Percentiles rank a stretch among this genome's conserved stretches.
These are phyloP conservation scores for mouse (Mus musculus) DNA, from an alignment of 2,113 vertebrate species.

Conservation along the genomic window GRCm39 chr1:66358501-66359000, in stretches of 20 bases:
- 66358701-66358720: too few relatives aligned
- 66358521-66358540: too few relatives aligned
- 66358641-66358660: neutral
- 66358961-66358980: neutral
- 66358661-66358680: neutral
- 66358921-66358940: neutral
- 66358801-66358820: neutral
- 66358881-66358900: neutral
- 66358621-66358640: neutral
- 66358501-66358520: neutral
- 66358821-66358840: neutral
- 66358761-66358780: neutral
- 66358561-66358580: neutral
- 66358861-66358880: neutral
- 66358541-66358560: neutral
- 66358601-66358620: neutral
- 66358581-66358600: neutral
- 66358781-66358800: neutral
- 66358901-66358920: neutral
- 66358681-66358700: neutral
- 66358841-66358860: neutral
- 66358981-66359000: neutral
- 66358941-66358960: neutral
- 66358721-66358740: too few relatives aligned
- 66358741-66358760: neutral